Conservation (phyloP, 2,113 vertebrate species). For the Glaucidium brasilianum region DNA sequence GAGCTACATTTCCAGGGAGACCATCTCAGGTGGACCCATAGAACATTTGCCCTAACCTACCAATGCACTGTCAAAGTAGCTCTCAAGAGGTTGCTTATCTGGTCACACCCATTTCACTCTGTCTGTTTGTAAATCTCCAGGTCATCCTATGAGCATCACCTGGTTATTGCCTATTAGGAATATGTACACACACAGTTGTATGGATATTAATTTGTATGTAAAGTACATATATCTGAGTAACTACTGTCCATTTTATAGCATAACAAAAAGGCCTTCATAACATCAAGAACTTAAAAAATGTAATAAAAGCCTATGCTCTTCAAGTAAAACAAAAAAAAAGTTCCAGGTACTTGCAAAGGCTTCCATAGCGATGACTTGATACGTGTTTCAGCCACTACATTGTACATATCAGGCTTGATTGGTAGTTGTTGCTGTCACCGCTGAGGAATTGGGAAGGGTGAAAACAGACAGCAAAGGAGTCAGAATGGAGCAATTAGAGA, state of each 20-base stretch:
- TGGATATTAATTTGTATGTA: background rate
- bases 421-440: background rate
- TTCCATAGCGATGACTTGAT: background rate
- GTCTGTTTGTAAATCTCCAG: background rate
- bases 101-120: background rate
- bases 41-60: background rate
- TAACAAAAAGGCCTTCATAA: background rate
- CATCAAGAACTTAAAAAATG: background rate
- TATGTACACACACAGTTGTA: background rate
- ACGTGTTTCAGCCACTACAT: background rate
- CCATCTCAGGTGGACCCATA: background rate
- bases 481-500: background rate
- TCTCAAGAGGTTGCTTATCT: background rate
- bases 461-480: background rate
- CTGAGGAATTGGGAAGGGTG: background rate
- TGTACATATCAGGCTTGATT: background rate
- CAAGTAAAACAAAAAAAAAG: background rate
- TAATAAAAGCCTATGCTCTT: background rate
- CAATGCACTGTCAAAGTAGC: rapidly evolving
- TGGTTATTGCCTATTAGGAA: background rate
- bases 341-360: background rate
- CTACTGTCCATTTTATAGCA: background rate
- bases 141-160: background rate
- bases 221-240: background rate
- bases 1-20: background rate